Evolutionary conservation across 2,113 vertebrate genomes (phyloP), one percentile per base, ranked within the genome.

Genomic region (Crotophaga sulcirostris): DNA sequence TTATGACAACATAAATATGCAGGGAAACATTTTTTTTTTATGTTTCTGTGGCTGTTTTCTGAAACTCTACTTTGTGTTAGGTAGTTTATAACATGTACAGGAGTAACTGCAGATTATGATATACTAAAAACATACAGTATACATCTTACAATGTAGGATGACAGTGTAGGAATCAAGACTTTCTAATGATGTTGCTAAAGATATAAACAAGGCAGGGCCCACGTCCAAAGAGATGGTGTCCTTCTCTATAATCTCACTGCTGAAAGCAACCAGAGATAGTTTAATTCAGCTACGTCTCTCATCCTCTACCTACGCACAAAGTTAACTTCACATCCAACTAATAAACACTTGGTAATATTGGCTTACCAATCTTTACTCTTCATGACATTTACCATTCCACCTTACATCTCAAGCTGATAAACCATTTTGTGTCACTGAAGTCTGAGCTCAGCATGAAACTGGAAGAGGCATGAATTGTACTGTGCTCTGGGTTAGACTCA

Each of bases 21-120:
- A 89, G 42, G 34, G 83, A 90, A 95, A 20, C 15, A 90, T 47
- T 3, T 47, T 68, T 77, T 92, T 42, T 42, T 42, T n/a, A n/a
- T n/a, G 86, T 84, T 90, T 69, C 55, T 73, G 7, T 68, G 21
- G 78, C 23, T 49, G 51, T 88, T 90, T 95, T 94, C 45, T 90
- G 87, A 96, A 93, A 70, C 29, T 28, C 33, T 47, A 4, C 8
- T 58, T 87, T 92, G 73, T 9, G 33, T 52, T 75, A 92, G 79
- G 33, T 60, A 82, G 19, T 9, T 92, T 94, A 80, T 29, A 60
- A 56, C 47, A 93, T 29, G 75, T 45, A 80, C 23, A 54, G 17
- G 79, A 91, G 23, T 13, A 73, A 23, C 16, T 7, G 29, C 28
- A 80, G 11, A 15, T 31, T 49, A 28, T 3, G 21, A 26, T 38